Conservation (phyloP, 2,888 invertebrate species). For the Mesorhabditis sp. region DNA sequence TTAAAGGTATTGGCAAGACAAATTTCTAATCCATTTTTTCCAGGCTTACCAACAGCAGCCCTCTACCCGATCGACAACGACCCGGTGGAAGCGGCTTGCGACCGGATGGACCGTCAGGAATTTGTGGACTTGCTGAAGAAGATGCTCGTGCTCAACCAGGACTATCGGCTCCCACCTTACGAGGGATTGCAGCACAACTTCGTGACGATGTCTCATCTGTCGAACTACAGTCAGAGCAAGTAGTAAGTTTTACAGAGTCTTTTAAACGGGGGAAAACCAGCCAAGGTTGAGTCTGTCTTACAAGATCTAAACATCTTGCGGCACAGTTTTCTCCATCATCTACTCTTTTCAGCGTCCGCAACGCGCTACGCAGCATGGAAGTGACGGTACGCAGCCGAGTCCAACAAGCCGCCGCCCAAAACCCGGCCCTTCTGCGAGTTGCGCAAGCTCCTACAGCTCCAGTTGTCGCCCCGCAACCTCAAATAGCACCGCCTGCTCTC, state of each 20-base stretch:
- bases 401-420: constrained; percentile 13
- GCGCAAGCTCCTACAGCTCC: constrained; percentile 8
- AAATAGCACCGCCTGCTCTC: background rate
- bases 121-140: constrained; percentile 94
- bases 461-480: constrained; percentile 2
- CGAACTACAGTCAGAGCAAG: constrained; percentile 30
- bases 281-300: background rate
- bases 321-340: background rate
- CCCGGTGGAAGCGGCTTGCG: constrained; percentile 89
- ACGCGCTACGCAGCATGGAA: background rate
- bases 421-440: constrained; percentile 10
- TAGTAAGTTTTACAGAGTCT: constrained; percentile 32
- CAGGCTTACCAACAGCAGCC: background rate
- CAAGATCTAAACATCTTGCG: background rate
- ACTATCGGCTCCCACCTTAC: constrained; percentile 82
- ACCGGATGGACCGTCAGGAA: constrained; percentile 92
- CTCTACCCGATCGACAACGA: constrained; percentile 63
- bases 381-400: background rate
- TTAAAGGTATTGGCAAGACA: background rate
- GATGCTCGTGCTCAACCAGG: constrained; percentile 97
- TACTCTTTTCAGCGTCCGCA: background rate
- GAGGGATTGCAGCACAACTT: constrained; percentile 54
- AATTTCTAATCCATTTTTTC: background rate
- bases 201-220: constrained; percentile 50
- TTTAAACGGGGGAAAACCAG: constrained; percentile 10